Base-by-base conservation (phyloP, 2,888 invertebrate species). In the Prosopocoilus inquinatus region DNA sequence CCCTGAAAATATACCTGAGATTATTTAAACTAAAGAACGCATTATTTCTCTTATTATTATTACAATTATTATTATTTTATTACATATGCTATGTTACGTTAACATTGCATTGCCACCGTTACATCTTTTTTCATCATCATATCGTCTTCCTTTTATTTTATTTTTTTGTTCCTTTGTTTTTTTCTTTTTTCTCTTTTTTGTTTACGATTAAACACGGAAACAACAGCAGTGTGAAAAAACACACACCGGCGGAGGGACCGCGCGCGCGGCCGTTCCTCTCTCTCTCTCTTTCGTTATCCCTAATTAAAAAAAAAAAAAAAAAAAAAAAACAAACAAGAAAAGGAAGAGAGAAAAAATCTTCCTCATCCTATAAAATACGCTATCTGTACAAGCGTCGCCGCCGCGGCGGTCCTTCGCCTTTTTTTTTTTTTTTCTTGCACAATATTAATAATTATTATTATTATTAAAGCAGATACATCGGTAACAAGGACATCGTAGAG, bases 21-120 rank as follows among this genome's bases (percentile, higher is more conserved):
- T 66, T 67, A 68, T 64, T 28, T 28, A 28, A 28, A 28, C 33
- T 13, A 47, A 47, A 49, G 36, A 51, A 53, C 43, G 33, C 50
- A 45, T 50, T 53, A 41, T 35, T 47, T n/a, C n/a, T n/a, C n/a
- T n/a, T n/a, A n/a, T n/a, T n/a, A n/a, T n/a, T n/a, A n/a, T n/a
- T n/a, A n/a, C n/a, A n/a, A n/a, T n/a, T n/a, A n/a, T n/a, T n/a
- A n/a, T n/a, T n/a, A n/a, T n/a, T 44, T 43, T 43, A 28, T 13
- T 12, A 38, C 41, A 16, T 41, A 28, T 38, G 34, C 11, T 35
- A 39, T 38, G 47, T 57, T 62, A 63, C 68, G 67, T 64, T 67
- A 71, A 72, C 71, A 72, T 72, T 72, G 70, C 72, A 72, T 74
- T 74, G 73, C 69, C 71, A 74, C 73, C 63, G 63, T 63, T 28